A percentile compares a stretch with the other conserved stretches of the same genome.
Evolutionary conservation across 2,888 invertebrate species (phyloP).

Genomic region (Eupithecia subumbrata): DNA sequence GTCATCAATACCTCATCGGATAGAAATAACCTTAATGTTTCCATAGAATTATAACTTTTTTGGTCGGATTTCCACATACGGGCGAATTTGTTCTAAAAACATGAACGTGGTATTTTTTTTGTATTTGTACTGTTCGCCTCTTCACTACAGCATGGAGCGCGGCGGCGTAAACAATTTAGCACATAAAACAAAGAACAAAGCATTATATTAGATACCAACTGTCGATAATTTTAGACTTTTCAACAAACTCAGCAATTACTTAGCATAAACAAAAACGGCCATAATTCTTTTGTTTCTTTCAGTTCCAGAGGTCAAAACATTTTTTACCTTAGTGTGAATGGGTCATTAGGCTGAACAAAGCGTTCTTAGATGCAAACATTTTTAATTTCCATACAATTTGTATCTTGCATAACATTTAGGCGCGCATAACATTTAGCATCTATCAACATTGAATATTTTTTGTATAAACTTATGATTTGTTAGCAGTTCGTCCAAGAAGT

Average conservation of each 20-base stretch:
- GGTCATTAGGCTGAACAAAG: conserved; percentile 3
- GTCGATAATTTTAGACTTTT: conserved; percentile 49
- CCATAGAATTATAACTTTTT: too few relatives aligned
- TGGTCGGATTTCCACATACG: too few relatives aligned
- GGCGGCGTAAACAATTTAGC: conserved; percentile 66
- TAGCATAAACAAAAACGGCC: conserved; percentile 25
- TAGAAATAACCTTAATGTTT: too few relatives aligned
- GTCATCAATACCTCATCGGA: too few relatives aligned
- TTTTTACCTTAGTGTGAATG: conserved; percentile 4
- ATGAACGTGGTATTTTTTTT: too few relatives aligned
- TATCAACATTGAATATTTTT: too few relatives aligned
- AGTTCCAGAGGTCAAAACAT: neutral
- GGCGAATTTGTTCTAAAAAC: too few relatives aligned
- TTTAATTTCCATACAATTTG: neutral
- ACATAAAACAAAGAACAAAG: conserved; percentile 74
- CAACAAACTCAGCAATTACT: conserved; percentile 26
- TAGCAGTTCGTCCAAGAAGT: too few relatives aligned
- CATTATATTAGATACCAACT: conserved; percentile 49
- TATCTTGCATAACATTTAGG: neutral
- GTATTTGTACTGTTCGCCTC: neutral
- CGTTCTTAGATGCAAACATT: neutral
- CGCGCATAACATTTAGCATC: too few relatives aligned
- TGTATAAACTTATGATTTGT: too few relatives aligned
- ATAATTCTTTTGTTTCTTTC: conserved; percentile 18
- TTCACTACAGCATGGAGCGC: neutral